A percentile compares a stretch with the other conserved stretches of the same genome.
Conservation (phyloP, 2,113 vertebrate genomes). For the Cyphomyrus discorhynchus region DNA sequence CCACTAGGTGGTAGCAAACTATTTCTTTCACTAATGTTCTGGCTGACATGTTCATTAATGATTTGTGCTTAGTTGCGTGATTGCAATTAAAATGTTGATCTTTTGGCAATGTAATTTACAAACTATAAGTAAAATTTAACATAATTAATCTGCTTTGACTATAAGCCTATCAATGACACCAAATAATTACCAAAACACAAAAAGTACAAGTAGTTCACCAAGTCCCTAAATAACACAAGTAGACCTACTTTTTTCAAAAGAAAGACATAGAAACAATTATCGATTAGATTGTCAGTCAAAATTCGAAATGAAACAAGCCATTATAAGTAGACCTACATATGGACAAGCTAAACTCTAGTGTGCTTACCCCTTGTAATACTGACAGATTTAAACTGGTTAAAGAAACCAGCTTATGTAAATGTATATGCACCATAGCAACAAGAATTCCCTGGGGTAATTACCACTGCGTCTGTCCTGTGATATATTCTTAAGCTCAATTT, state of each 20-base stretch:
- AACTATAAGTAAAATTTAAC: neutral
- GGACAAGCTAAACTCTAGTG: neutral
- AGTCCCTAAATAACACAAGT: neutral
- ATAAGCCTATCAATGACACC: neutral
- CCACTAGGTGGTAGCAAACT: conserved; percentile 21
- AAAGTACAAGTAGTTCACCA: neutral
- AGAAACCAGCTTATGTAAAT: neutral
- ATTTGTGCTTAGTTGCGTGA: neutral
- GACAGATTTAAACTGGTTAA: neutral
- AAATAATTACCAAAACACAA: neutral
- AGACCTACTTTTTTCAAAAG: neutral
- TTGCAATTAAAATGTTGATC: neutral
- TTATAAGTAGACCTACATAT: neutral
- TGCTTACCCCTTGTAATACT: neutral
- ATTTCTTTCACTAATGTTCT: neutral
- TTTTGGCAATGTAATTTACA: neutral
- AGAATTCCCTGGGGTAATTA: conserved; percentile 8
- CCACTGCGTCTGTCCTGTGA: conserved; percentile 7
- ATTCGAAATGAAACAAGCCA: neutral
- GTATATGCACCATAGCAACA: neutral
- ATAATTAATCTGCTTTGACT: neutral
- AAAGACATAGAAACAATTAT: neutral
- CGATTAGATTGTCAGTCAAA: neutral
- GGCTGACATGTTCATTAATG: neutral
- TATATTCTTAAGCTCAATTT: conserved; percentile 25